A percentile compares a stretch with the other conserved stretches of the same genome.
Evolutionary conservation across 2,797 vertebrate genomes (phyloP).

Genomic region (Pseudocheirus occidentalis): DNA sequence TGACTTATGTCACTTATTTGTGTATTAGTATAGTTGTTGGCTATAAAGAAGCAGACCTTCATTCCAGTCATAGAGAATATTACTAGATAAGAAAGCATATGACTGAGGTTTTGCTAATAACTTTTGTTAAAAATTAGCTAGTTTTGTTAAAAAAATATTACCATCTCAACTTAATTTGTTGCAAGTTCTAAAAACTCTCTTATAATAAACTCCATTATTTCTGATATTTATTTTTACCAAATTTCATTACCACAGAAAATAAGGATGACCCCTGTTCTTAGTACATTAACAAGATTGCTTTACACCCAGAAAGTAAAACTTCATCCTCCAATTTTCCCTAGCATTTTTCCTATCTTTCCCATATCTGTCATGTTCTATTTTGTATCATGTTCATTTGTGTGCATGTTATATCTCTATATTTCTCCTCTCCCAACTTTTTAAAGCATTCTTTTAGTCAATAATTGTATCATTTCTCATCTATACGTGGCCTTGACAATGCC

Average conservation of each 20-base stretch:
- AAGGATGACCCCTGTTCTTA: not conserved
- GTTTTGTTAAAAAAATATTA: not conserved
- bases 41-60: not conserved
- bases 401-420: not conserved
- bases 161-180: not conserved
- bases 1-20: not conserved
- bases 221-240: not conserved
- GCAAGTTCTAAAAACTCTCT: not conserved
- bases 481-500: not conserved
- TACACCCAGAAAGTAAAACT: not conserved
- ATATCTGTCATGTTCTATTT: not conserved
- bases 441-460: not conserved
- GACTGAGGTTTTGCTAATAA: not conserved
- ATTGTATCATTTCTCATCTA: not conserved
- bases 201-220: not conserved
- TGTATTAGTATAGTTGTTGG: not conserved
- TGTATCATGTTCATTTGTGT: not conserved
- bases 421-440: not conserved
- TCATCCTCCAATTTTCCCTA: not conserved
- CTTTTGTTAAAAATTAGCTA: no score
- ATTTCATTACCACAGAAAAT: not conserved
- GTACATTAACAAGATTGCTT: not conserved
- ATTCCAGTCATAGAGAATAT: not conserved
- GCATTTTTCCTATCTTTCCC: not conserved
- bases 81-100: not conserved